A percentile compares a stretch with the other conserved stretches of the same genome.
phyloP scores from a whole-genome alignment of 1,140 invertebrate species.

The Drosophila teissieri region DNA sequence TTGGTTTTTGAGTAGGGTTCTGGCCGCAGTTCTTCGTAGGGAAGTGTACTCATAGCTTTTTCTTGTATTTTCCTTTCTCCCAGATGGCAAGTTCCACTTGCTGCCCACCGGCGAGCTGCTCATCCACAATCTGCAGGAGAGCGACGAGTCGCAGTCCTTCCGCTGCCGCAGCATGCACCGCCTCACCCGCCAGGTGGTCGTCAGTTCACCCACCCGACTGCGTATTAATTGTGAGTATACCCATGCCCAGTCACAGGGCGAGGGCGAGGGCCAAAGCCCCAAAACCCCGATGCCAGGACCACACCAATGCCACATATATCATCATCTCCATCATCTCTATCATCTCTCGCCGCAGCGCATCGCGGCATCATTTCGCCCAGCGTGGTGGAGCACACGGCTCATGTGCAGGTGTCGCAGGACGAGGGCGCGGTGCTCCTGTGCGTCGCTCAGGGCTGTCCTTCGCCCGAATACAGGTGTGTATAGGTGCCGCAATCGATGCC shows the following conservation, averaged over 20 bases:
- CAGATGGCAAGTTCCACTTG: slow-evolving; percentile 92
- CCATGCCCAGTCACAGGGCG: slow-evolving; percentile 3
- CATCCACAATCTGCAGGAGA: slow-evolving; percentile 90
- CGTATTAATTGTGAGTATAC: slow-evolving; percentile 88
- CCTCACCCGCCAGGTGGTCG: slow-evolving; percentile 90
- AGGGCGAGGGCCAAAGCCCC: not conserved
- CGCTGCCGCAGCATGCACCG: slow-evolving; percentile 92
- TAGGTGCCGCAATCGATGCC: slow-evolving; percentile 59
- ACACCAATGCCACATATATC: slow-evolving; percentile 62
- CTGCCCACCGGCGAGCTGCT: slow-evolving; percentile 92
- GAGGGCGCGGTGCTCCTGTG: slow-evolving; percentile 91
- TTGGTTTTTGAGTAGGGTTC: not conserved
- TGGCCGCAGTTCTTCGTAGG: not conserved
- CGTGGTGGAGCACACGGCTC: slow-evolving; percentile 89
- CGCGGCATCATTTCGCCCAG: slow-evolving; percentile 88
- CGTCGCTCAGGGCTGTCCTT: slow-evolving; percentile 90
- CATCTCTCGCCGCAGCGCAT: slow-evolving; percentile 86
- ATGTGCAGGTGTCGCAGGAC: slow-evolving; percentile 89
- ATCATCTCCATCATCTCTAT: slow-evolving; percentile 33
- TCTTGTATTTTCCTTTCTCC: slow-evolving; percentile 47
- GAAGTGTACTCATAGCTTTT: slow-evolving; percentile 4
- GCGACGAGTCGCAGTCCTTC: slow-evolving; percentile 90
- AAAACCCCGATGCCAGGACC: slow-evolving; percentile 12
- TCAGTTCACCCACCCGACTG: slow-evolving; percentile 89
- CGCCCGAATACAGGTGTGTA: slow-evolving; percentile 89